Base-by-base conservation (phyloP, 1,140 invertebrate species). In the Drosophila parabipectinata region DNA sequence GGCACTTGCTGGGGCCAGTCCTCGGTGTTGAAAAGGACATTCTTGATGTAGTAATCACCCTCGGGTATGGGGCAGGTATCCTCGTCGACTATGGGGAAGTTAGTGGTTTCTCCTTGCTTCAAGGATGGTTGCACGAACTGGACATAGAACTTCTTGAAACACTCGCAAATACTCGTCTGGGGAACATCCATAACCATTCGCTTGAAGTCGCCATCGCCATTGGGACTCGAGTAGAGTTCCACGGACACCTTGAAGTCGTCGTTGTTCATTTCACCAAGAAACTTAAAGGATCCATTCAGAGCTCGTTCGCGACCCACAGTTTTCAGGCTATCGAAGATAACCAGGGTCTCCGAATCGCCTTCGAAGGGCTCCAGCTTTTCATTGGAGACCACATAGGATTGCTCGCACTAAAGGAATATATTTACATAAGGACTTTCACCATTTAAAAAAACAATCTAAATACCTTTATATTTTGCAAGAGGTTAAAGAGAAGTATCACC, bases 71-170 rank as follows among this genome's bases (percentile, higher is more conserved):
- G 89, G 15, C 89, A 91, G 6, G 62, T 52, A 4, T 89, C 66
- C n/a, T 91, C 89, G 18, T 67, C 84, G 26, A 91, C 79, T 28
- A 69, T 0, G 0, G 89, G 89, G 4, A 91, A 89, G 53, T 91
- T 85, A 0, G 81, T 87, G 2, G 79, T 80, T 6, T 91, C 89
- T 6, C 81, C 89, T 1, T 62, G 26, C 24, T 53, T 61, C 37
- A 91, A 1, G 3, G 89, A 91, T 0, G 89, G 89, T 41, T 91
- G 89, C 0, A 91, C 73, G 14, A 91, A 91, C 52, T 91, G 85
- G 0, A 82, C 81, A 12, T 89, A 91, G 66, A 91, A 89, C 64
- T 91, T 91, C 14, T 91, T 88, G 56, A 90, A 91, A 48, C 89
- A 90, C 4, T 91, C 89, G 39, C 89, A 91, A 26, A 91, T 85